phyloP scores from a whole-genome alignment of 2,888 invertebrate genomes.

The Lepidocyrtinus sp. region DNA sequence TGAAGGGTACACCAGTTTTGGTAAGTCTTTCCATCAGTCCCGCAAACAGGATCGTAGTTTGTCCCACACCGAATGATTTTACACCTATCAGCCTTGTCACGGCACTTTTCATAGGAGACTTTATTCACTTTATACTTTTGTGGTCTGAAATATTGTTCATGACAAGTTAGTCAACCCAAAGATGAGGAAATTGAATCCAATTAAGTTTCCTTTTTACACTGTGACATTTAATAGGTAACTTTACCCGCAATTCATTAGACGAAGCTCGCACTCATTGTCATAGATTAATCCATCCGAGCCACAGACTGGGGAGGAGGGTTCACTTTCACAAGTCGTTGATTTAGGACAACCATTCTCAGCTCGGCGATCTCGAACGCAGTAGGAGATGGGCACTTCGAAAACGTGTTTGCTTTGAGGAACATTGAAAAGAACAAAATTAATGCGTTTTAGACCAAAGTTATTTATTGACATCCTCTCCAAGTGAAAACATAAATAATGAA shows the following conservation, averaged over 20 bases:
- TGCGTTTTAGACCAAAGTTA: too few relatives aligned
- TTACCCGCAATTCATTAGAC: constrained; percentile 93
- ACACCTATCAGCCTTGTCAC: constrained; percentile 82
- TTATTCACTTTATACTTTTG: constrained; percentile 71
- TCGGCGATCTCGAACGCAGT: constrained; percentile 79
- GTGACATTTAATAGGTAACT: constrained; percentile 71
- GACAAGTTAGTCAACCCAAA: neutral
- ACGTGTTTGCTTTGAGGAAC: constrained; percentile 87
- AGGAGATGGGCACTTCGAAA: constrained; percentile 92
- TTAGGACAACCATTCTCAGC: constrained; percentile 71
- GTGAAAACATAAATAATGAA: too few relatives aligned
- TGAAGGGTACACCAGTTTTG: constrained; percentile 86
- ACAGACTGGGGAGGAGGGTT: constrained; percentile 82
- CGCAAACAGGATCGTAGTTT: constrained; percentile 81
- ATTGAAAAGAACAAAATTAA: too few relatives aligned
- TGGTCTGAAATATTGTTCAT: constrained; percentile 70
- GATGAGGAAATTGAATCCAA: neutral
- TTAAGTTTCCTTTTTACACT: neutral
- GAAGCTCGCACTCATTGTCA: constrained; percentile 89
- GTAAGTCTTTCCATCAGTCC: constrained; percentile 90
- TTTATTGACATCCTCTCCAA: too few relatives aligned
- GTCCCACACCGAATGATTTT: constrained; percentile 77
- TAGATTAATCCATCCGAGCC: constrained; percentile 93
- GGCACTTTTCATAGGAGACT: constrained; percentile 87
- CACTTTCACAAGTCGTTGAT: constrained; percentile 78